These are phyloP conservation scores for Hemithea aestivaria DNA, from an alignment of 2,888 invertebrate species.

Conservation along the genomic window DNA sequence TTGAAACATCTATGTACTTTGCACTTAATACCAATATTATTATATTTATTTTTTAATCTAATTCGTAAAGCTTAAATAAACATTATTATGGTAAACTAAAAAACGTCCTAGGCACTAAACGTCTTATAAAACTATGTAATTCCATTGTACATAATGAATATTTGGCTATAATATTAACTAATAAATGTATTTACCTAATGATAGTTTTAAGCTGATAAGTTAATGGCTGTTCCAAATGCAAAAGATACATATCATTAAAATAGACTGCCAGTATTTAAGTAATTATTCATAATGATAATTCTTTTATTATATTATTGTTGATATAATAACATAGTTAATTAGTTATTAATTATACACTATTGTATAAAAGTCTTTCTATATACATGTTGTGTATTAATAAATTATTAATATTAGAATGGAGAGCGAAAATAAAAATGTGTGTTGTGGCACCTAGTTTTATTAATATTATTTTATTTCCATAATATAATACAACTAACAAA, in stretches of 20 bases:
- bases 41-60: too few species aligned
- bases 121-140: constrained; percentile 6
- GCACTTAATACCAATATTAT: too few species aligned
- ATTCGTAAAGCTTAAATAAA: too few species aligned
- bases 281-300: constrained; percentile 41
- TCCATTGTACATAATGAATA: constrained; percentile 17
- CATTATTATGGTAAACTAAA: constrained; percentile 12
- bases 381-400: constrained; percentile 78
- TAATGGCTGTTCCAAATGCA: constrained; percentile 76
- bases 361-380: constrained; percentile 79
- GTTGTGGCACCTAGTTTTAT: constrained; percentile 56
- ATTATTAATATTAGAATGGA: constrained; percentile 58
- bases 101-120: constrained; percentile 28
- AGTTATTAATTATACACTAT: constrained; percentile 75
- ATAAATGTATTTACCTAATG: constrained; percentile 4
- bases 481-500: not conserved
- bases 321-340: constrained; percentile 62
- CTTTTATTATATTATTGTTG: constrained; percentile 76
- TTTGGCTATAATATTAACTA: not conserved
- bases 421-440: constrained; percentile 70
- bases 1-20: too few species aligned
- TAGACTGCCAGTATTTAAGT: constrained; percentile 64
- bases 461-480: constrained; percentile 5
- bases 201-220: constrained; percentile 26
- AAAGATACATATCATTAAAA: constrained; percentile 78